These are phyloP conservation scores for Sclerurus mexicanus DNA, from an alignment of 2,113 vertebrate species.

Conservation along the genomic window DNA sequence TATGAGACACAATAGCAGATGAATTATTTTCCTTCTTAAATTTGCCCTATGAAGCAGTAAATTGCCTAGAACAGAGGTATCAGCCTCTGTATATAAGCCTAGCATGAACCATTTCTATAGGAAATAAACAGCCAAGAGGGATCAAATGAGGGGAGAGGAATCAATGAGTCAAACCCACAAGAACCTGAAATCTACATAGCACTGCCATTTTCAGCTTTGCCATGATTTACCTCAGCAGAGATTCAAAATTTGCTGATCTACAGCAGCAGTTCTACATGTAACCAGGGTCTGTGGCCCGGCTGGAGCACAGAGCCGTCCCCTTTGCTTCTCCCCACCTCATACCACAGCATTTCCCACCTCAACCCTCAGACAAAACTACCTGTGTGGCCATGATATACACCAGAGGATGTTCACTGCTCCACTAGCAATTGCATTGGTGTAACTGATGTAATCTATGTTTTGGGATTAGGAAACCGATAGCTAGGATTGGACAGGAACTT, in stretches of 20 bases:
- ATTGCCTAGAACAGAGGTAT: not conserved
- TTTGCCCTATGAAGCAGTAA: not conserved
- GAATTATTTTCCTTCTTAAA: not conserved
- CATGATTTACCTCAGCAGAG: not conserved
- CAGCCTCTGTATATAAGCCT: not conserved
- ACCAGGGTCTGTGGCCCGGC: not conserved
- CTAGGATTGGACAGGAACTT: not conserved
- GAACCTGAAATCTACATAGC: not conserved
- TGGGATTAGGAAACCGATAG: not conserved
- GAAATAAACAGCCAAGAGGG: not conserved
- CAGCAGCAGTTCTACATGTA: not conserved
- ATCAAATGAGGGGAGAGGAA: not conserved
- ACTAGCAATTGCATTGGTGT: not conserved
- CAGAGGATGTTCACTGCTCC: not conserved
- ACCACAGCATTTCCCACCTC: not conserved
- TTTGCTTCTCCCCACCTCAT: not conserved
- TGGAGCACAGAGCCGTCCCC: rapidly evolving
- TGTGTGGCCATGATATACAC: not conserved
- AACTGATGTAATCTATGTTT: not conserved
- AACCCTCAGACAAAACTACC: not conserved
- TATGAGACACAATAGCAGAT: not conserved
- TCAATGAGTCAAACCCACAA: not conserved
- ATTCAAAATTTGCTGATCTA: not conserved
- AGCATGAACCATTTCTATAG: rapidly evolving
- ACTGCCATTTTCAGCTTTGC: not conserved